Percentiles rank a stretch among this genome's conserved stretches.
Conservation (phyloP, 2,113 vertebrate genomes). For the Zosterops pallidus region DNA sequence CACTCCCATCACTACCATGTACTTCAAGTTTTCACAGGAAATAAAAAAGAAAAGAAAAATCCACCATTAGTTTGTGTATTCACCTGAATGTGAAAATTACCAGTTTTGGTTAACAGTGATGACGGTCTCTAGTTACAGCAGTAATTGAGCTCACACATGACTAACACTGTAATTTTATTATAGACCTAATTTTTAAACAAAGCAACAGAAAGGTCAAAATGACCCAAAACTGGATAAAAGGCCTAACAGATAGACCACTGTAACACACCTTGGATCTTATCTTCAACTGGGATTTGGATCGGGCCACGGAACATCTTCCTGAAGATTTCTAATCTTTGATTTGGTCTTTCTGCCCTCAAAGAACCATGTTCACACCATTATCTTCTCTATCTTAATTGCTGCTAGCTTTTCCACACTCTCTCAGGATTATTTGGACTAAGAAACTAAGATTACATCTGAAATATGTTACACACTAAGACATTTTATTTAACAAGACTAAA, state of each 20-base stretch:
- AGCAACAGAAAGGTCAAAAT: not conserved
- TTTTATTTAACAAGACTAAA: conserved; percentile 62
- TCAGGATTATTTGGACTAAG: conserved; percentile 57
- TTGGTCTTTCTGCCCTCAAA: conserved; percentile 56
- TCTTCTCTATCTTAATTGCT: conserved; percentile 62
- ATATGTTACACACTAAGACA: conserved; percentile 39
- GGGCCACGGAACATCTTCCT: not conserved
- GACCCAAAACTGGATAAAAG: not conserved
- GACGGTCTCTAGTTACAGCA: not conserved
- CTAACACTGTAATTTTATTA: not conserved
- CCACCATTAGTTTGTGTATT: not conserved
- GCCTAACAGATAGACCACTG: not conserved
- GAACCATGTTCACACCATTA: conserved; percentile 51
- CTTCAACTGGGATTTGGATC: not conserved
- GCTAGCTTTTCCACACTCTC: conserved; percentile 56
- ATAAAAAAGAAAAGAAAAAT: not conserved
- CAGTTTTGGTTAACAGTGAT: not conserved
- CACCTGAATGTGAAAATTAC: not conserved
- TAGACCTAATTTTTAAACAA: not conserved
- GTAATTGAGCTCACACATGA: not conserved
- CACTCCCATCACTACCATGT: not conserved
- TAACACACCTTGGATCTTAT: not conserved
- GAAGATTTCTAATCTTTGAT: conserved; percentile 32
- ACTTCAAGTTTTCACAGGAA: not conserved
- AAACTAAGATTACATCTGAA: conserved; percentile 61